Base-by-base conservation (phyloP, 2,113 vertebrate species). In the Rhinopomastus cyanomelas region DNA sequence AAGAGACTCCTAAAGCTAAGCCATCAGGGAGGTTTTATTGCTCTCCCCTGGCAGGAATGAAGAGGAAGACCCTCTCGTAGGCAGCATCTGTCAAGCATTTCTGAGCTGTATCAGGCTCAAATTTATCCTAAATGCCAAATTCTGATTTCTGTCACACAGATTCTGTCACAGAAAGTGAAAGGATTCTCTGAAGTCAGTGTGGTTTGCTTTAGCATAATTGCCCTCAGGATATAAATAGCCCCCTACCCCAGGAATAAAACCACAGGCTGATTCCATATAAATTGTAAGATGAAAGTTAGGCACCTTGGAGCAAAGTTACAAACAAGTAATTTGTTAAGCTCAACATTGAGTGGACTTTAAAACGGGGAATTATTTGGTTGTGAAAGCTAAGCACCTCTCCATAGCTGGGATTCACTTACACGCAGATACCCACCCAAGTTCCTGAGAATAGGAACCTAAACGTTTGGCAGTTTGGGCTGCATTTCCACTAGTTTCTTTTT, bases 131-230 rank as follows among this genome's bases (percentile, higher is more conserved):
- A 86, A 66, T 78, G 30, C 69, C 74, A 62, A 32, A 87, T 90
- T 85, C 55, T 82, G 59, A 66, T 86, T 91, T 94, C 85, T 88
- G 77, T 91, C 83, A 75, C 39, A n/a, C 11, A 52, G 44, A 52
- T 81, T 81, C 64, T 88, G 86, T 92, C 66, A 65, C n/a, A 65
- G 52, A 86, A 84, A 62, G 7, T 61, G 46, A 75, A 86, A 9
- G 13, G 16, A 36, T 90, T 68, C 29, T 76, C 55, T 34, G n/a
- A 75, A 88, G 74, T 79, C 3, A 0, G 8, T 60, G 51, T 16
- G 18, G 9, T 76, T 88, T 85, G 55, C 34, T 88, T 65, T 37
- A 55, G 26, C 1, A 0, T 42, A 55, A 59, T 60, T 88, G 62
- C 46, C 57, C 55, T 51, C 51, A 20, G 81, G 81, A 73, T 29